These are phyloP conservation scores for Grallaria varia DNA, from an alignment of 2,113 vertebrate genomes.

Conservation along the genomic window DNA sequence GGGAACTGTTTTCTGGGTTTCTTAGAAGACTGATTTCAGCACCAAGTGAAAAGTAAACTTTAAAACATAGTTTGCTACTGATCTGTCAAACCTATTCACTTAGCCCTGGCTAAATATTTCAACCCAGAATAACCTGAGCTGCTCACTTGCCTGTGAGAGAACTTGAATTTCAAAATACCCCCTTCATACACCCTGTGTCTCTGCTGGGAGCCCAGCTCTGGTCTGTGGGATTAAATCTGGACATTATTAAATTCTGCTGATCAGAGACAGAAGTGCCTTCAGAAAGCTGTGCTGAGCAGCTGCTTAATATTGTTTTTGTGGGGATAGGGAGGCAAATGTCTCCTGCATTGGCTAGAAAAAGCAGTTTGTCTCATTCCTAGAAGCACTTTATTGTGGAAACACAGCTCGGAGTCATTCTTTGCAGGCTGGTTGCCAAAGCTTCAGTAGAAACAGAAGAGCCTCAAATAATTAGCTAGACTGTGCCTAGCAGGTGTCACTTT, in stretches of 20 bases:
- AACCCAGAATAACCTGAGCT: slow-evolving; percentile 40
- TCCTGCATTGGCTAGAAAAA: slow-evolving; percentile 54
- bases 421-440: slow-evolving; percentile 37
- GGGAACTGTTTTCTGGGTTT: not conserved
- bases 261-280: slow-evolving; percentile 65
- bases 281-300: slow-evolving; percentile 61
- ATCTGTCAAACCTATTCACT: slow-evolving; percentile 20
- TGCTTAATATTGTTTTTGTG: slow-evolving; percentile 65
- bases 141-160: slow-evolving; percentile 7
- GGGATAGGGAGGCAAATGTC: slow-evolving; percentile 57
- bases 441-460: not conserved
- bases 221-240: slow-evolving; percentile 57
- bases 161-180: slow-evolving; percentile 25
- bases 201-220: slow-evolving; percentile 31
- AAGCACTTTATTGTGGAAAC: slow-evolving; percentile 34
- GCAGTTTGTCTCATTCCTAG: slow-evolving; percentile 59
- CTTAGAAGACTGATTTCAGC: not conserved
- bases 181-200: slow-evolving; percentile 13
- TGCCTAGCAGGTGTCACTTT: slow-evolving; percentile 59
- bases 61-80: slow-evolving; percentile 10
- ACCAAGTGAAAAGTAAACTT: slow-evolving; percentile 1
- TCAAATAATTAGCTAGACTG: slow-evolving; percentile 50
- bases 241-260: slow-evolving; percentile 68
- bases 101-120: slow-evolving; percentile 39
- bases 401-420: not conserved